These are phyloP conservation scores for Marmota monax DNA, from an alignment of 2,113 vertebrate genomes.

Conservation along the genomic window DNA sequence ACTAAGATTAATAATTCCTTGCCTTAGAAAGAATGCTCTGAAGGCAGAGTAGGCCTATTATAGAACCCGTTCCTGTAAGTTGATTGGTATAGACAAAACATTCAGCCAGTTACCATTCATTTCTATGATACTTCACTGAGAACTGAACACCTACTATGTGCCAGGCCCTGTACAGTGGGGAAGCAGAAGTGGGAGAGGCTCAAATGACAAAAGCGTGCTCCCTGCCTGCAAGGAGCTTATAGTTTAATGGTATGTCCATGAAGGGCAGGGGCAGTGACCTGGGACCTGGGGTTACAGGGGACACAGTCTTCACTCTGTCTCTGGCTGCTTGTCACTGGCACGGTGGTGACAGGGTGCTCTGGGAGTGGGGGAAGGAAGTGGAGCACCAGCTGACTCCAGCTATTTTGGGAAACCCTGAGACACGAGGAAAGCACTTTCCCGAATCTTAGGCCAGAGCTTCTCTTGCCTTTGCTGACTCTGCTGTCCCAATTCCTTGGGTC, in stretches of 20 bases:
- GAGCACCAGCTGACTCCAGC: not conserved
- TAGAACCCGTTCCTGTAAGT: not conserved
- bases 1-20: not conserved
- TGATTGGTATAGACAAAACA: not conserved
- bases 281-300: not conserved
- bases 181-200: not conserved
- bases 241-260: not conserved
- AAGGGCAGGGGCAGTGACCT: not conserved
- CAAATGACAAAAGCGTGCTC: not conserved
- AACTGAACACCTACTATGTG: not conserved
- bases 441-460: not conserved
- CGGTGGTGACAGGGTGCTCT: not conserved
- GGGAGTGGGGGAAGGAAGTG: not conserved
- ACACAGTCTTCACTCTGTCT: not conserved
- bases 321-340: not conserved
- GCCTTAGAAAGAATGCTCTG: not conserved
- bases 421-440: slow-evolving; percentile 57
- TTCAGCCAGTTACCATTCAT: not conserved
- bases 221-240: not conserved
- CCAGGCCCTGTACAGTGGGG: not conserved
- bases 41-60: not conserved
- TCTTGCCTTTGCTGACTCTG: not conserved
- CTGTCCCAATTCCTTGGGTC: slow-evolving; percentile 35
- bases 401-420: slow-evolving; percentile 72
- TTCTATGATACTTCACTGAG: not conserved